A percentile compares a stretch with the other conserved stretches of the same genome.
phyloP scores from a whole-genome alignment of 2,888 invertebrate genomes.

The Eutolmus rufibarbis region DNA sequence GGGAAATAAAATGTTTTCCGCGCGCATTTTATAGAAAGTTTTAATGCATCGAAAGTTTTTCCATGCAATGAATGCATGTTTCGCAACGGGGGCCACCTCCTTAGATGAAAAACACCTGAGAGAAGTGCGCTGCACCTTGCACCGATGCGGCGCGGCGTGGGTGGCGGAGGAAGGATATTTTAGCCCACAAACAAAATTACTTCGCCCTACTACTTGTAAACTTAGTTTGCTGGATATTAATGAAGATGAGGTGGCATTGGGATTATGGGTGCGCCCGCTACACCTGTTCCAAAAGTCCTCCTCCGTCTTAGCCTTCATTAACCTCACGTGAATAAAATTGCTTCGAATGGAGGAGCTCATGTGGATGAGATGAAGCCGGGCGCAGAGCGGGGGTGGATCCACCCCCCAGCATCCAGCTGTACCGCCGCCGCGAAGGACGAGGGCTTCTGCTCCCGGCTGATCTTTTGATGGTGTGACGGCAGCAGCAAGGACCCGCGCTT shows the following conservation, averaged over 20 bases:
- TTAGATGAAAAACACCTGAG: not conserved
- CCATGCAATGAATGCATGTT: not conserved
- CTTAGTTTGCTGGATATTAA: slow-evolving; percentile 35
- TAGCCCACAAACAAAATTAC: slow-evolving; percentile 35
- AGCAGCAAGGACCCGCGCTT: not conserved
- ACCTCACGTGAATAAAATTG: slow-evolving; percentile 9
- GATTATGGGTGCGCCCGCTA: not conserved
- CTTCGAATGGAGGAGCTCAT: not conserved
- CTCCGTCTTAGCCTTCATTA: slow-evolving; percentile 27
- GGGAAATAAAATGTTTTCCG: not conserved
- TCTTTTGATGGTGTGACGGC: not conserved
- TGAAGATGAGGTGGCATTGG: slow-evolving; percentile 37
- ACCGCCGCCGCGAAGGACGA: not conserved
- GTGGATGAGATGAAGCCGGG: not conserved
- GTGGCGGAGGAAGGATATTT: not conserved
- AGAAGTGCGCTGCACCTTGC: not conserved
- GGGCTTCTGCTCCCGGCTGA: not conserved
- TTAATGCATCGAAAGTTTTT: not conserved
- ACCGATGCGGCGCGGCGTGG: not conserved
- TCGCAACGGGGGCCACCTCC: not conserved
- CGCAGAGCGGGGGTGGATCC: too few species aligned
- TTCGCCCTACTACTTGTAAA: slow-evolving; percentile 31
- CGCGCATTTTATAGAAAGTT: not conserved
- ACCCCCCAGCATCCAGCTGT: not conserved
- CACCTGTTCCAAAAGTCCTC: not conserved